Evolutionary conservation across 2,797 vertebrate species (phyloP).

Genomic region (Myotis pilosus): DNA sequence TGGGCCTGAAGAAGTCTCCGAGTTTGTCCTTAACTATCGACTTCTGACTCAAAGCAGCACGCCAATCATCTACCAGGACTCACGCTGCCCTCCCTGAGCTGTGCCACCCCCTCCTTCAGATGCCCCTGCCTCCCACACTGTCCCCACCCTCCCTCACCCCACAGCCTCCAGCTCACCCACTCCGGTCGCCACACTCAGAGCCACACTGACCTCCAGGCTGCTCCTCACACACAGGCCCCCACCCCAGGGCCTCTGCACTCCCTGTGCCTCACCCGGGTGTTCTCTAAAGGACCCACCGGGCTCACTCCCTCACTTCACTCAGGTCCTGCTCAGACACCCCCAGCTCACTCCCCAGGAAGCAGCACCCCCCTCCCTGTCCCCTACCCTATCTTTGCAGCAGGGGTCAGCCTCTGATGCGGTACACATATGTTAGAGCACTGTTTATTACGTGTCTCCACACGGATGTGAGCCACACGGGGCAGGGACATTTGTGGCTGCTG

Average conservation of each 20-base stretch:
- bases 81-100: background rate
- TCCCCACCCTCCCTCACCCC: background rate
- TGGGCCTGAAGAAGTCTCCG: background rate
- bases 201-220: background rate
- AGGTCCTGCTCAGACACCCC: background rate
- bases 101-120: background rate
- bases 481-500: background rate
- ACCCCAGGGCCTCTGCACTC: background rate
- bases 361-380: too few species aligned
- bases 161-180: background rate
- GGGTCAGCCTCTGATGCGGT: background rate
- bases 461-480: background rate
- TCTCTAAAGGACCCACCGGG: background rate
- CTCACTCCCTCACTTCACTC: background rate
- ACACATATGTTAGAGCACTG: rapidly evolving
- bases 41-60: background rate
- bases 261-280: background rate
- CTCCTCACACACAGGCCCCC: background rate
- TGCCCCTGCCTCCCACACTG: background rate
- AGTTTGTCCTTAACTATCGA: background rate
- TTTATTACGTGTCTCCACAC: background rate
- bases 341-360: too few species aligned
- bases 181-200: background rate
- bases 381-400: background rate
- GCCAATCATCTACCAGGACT: background rate